These are phyloP conservation scores for Pyrgilauda ruficollis DNA, from an alignment of 2,113 vertebrate genomes.

Conservation along the genomic window DNA sequence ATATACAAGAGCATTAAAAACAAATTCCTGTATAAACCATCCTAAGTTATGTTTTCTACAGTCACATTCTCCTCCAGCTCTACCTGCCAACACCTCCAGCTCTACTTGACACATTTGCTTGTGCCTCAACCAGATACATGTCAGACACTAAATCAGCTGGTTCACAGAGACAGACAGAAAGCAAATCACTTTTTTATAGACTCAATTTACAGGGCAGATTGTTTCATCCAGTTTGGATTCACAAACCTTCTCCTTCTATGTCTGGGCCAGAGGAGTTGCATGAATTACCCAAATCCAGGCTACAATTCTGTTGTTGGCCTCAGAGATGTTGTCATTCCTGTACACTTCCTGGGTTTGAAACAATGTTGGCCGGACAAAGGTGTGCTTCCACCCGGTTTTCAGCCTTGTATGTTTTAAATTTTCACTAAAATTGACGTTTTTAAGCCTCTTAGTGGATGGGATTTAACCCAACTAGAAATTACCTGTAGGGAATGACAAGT, in stretches of 20 bases:
- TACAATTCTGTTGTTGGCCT: neutral
- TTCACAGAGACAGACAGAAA: neutral
- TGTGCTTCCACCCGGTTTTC: neutral
- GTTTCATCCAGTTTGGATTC: neutral
- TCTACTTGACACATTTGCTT: neutral
- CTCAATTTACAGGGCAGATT: neutral
- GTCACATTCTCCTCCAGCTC: neutral
- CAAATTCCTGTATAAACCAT: neutral
- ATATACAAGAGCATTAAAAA: neutral
- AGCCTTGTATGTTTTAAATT: neutral
- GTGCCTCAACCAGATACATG: neutral
- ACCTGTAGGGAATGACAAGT: neutral
- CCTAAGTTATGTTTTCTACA: neutral
- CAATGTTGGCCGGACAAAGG: neutral
- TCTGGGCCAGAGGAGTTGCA: neutral
- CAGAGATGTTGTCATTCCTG: neutral
- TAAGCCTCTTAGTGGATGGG: neutral
- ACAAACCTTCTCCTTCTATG: neutral
- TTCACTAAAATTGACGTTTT: neutral
- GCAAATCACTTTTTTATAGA: neutral
- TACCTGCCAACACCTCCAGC: neutral
- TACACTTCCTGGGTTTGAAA: neutral
- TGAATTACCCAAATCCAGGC: neutral
- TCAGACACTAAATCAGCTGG: neutral
- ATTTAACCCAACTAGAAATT: neutral